Conservation (phyloP, 2,888 invertebrate genomes). For the Ptychoptera contaminata region DNA sequence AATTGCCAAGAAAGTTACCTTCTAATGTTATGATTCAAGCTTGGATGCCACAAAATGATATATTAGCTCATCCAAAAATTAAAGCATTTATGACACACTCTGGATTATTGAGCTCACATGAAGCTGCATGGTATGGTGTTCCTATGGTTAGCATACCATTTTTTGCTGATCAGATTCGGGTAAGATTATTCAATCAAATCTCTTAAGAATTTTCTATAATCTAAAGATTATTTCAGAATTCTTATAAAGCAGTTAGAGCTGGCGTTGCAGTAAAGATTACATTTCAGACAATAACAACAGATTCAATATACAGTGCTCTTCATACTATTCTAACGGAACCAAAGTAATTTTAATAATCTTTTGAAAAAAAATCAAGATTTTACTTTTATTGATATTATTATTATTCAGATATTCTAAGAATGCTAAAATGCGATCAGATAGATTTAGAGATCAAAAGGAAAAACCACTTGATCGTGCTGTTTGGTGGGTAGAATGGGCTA, state of each 20-base stretch:
- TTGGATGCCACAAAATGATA: conserved; percentile 37
- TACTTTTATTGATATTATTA: too few species aligned
- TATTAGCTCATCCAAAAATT: conserved; percentile 19
- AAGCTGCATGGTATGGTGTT: conserved; percentile 21
- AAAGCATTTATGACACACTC: conserved; percentile 22
- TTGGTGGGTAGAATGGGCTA: conserved; percentile 7
- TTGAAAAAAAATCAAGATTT: too few species aligned
- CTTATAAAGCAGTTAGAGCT: conserved; percentile 5
- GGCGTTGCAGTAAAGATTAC: conserved; percentile 14
- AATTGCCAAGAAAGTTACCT: not conserved
- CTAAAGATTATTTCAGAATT: conserved; percentile 9
- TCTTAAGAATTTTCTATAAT: too few species aligned
- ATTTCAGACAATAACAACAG: conserved; percentile 11
- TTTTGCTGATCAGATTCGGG: conserved; percentile 18
- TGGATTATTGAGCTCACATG: conserved; percentile 21
- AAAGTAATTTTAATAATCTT: conserved; percentile 9
- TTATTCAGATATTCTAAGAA: conserved; percentile 1
- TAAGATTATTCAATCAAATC: too few species aligned
- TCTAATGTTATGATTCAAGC: conserved; percentile 29
- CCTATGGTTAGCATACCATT: conserved; percentile 22
- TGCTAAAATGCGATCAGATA: not conserved
- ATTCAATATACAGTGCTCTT: conserved; percentile 8
- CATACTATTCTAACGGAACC: conserved; percentile 12
- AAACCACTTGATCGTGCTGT: conserved; percentile 5
- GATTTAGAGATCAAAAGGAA: conserved; percentile 7